Evolutionary conservation across 1,140 invertebrate species (phyloP), one percentile per base, ranked within the genome.

Genomic region (Drosophila gunungcola): DNA sequence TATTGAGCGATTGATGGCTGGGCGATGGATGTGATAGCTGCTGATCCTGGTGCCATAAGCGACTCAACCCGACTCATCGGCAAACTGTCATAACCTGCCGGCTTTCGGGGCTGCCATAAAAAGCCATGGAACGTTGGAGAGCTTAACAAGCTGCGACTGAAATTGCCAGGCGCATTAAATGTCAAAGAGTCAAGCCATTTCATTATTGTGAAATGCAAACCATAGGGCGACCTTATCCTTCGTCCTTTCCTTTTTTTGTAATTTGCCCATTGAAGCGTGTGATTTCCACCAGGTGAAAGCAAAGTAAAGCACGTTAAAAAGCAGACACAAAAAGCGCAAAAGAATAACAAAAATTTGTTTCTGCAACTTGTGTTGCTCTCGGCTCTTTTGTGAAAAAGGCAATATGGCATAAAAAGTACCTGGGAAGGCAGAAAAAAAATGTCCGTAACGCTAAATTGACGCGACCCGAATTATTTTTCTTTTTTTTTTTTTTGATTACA

Each of bases 221-320:
- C 32, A 62, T 43, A 62, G 25, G 32, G 13, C 25, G 56, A 57
- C 32, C 49, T 49, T 46, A 39, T 45, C 25, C 57, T 74, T 29
- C 34, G 42, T 32, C 41, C 45, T 42, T 45, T 41, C 4, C 10
- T 42, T 46, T 69, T 78, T 61, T 21, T 21, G 62, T 82, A 82
- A 82, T 73, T 82, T 69, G 73, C 32, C 53, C 73, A 74, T 69
- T 83, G 58, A 62, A 60, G 36, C 62, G 68, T 73, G 62, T 82
- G 73, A 82, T 78, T 82, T 73, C 7, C 43, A 57, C 34, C 80
- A 78, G 80, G 43, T 82, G 75, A 61, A 64, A 49, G 60, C 34
- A 42, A 43, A 55, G 38, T 21, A 29, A 21, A 21, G 16, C 16
- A 21, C 16, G 29, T 32, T 32, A 63, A 38, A 34, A 42, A 52